Evolutionary conservation across 2,888 invertebrate genomes (phyloP).

Genomic region (Papilio gigon): DNA sequence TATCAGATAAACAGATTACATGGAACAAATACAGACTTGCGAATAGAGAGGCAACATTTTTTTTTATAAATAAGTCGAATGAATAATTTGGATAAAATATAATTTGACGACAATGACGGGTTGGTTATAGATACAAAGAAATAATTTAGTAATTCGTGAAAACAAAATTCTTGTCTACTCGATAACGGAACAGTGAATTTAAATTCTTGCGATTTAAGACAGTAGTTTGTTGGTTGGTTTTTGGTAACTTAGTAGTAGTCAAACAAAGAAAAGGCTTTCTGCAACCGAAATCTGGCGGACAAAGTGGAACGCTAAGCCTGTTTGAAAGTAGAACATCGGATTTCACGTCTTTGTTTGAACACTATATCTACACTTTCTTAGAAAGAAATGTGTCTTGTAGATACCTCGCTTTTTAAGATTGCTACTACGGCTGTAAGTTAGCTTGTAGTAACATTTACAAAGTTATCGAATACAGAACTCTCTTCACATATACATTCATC

Average conservation of each 20-base stretch:
- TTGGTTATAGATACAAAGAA: no score
- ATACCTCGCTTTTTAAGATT: background rate
- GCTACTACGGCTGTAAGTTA: background rate
- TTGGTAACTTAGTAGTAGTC: constrained; percentile 9
- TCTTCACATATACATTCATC: no score
- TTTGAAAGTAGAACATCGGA: constrained; percentile 23
- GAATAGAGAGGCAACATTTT: no score
- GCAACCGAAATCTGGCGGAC: constrained; percentile 18
- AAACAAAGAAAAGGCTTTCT: constrained; percentile 16
- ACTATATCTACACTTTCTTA: constrained; percentile 7
- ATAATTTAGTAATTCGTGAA: no score
- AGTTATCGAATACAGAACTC: no score
- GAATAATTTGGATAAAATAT: no score
- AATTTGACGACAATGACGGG: no score
- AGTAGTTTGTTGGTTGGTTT: constrained; percentile 6
- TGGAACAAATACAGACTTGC: no score
- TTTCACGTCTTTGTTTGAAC: constrained; percentile 11
- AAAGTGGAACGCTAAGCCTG: constrained; percentile 15
- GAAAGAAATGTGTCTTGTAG: background rate
- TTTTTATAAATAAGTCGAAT: no score
- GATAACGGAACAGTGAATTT: background rate
- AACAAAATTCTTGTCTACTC: background rate
- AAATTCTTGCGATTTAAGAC: background rate
- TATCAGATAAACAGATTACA: no score
- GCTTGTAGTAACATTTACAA: background rate